phyloP scores from a whole-genome alignment of 2,113 vertebrate species.

The Blennius ocellaris region DNA sequence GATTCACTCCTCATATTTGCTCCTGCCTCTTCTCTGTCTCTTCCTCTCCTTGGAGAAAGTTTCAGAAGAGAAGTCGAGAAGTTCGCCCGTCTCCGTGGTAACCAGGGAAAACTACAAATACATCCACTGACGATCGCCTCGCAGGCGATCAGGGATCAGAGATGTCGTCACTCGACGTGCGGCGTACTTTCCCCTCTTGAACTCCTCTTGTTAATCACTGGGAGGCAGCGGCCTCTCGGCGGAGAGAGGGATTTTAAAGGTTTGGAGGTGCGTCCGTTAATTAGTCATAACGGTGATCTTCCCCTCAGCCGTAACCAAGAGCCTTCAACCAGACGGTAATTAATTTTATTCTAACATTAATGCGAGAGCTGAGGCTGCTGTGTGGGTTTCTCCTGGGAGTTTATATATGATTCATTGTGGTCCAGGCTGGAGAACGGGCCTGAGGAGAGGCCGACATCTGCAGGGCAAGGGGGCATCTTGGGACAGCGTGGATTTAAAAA shows the following conservation, averaged over 20 bases:
- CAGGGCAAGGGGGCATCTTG: background rate
- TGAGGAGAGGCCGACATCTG: background rate
- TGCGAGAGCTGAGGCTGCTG: background rate
- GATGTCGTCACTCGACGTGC: too few species aligned
- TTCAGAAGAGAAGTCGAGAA: slow-evolving; percentile 4
- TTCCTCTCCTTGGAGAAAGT: background rate
- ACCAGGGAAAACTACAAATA: slow-evolving; percentile 53
- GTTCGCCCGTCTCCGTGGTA: slow-evolving; percentile 36
- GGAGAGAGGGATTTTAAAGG: background rate
- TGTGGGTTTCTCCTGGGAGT: background rate
- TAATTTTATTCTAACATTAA: background rate
- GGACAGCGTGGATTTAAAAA: background rate
- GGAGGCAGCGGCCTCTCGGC: background rate
- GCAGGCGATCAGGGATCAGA: slow-evolving; percentile 10
- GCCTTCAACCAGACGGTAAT: background rate
- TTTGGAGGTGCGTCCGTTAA: background rate
- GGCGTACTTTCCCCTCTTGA: too few species aligned
- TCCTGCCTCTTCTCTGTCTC: background rate
- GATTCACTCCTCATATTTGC: background rate
- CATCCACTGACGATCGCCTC: slow-evolving; percentile 31
- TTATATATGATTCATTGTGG: background rate
- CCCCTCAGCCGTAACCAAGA: background rate
- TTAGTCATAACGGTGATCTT: slow-evolving; percentile 3
- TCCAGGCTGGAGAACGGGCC: background rate
- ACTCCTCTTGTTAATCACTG: too few species aligned